Evolutionary conservation across 2,113 vertebrate species (phyloP).

Genomic region (Caracal caracal): DNA sequence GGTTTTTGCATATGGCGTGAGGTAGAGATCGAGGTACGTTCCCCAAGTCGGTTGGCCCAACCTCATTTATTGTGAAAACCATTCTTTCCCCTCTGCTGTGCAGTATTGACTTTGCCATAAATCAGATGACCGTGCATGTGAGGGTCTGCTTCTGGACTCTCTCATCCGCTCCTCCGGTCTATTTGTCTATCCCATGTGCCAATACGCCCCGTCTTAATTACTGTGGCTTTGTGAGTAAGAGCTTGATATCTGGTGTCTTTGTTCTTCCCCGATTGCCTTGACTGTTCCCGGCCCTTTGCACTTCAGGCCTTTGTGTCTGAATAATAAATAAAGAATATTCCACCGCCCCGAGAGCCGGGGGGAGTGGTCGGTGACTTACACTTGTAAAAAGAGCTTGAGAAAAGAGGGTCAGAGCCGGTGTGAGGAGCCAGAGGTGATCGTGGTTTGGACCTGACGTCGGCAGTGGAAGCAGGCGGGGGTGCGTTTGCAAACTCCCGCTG

Average conservation of each 20-base stretch:
- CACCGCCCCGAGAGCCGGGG: neutral
- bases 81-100: neutral
- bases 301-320: neutral
- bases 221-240: neutral
- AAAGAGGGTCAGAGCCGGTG: neutral
- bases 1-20: neutral
- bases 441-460: neutral
- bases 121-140: neutral
- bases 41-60: neutral
- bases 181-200: neutral
- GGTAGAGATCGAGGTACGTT: neutral
- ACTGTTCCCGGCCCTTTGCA: rapidly evolving
- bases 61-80: neutral
- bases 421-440: neutral
- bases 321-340: too few species aligned
- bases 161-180: neutral
- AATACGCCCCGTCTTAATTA: neutral
- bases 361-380: neutral
- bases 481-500: neutral
- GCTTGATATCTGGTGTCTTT: neutral
- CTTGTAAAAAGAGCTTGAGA: neutral
- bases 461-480: rapidly evolving
- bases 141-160: neutral
- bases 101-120: constrained; percentile 19
- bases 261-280: neutral